Evolutionary conservation across 2,113 vertebrate species (phyloP).

Genomic region (Heterotis niloticus): DNA sequence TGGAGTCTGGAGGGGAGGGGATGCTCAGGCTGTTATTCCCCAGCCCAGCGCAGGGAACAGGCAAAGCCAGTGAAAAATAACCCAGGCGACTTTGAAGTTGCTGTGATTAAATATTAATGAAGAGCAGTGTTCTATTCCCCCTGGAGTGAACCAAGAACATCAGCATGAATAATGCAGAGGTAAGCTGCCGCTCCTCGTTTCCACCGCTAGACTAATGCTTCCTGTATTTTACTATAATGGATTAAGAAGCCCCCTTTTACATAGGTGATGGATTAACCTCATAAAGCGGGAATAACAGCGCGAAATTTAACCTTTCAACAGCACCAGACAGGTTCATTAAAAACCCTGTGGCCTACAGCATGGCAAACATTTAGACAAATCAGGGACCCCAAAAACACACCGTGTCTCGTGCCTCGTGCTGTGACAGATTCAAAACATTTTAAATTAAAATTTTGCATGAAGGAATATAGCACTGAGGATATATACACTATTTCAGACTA

Average conservation of each 20-base stretch:
- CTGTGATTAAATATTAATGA: conserved; percentile 21
- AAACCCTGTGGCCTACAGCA: neutral
- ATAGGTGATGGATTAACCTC: conserved; percentile 9
- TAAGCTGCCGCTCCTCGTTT: neutral
- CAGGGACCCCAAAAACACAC: too few relatives aligned
- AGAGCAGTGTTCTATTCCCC: conserved; percentile 1
- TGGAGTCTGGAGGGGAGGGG: neutral
- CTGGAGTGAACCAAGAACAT: conserved; percentile 9
- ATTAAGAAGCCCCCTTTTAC: conserved; percentile 11
- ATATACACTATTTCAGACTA: too few relatives aligned
- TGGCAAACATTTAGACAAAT: conserved; percentile 8
- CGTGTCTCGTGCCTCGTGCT: too few relatives aligned
- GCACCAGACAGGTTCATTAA: neutral
- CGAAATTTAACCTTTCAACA: conserved; percentile 8
- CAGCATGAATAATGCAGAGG: conserved; percentile 16
- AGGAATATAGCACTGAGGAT: too few relatives aligned
- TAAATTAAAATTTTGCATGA: too few relatives aligned
- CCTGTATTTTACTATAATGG: neutral
- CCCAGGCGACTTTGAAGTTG: conserved; percentile 25
- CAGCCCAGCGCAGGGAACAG: conserved; percentile 31
- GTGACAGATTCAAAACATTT: too few relatives aligned
- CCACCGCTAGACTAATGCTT: conserved; percentile 1
- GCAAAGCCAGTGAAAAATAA: conserved; percentile 41
- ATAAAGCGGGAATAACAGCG: neutral
- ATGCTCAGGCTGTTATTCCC: neutral